Percentiles rank a stretch among this genome's conserved stretches.
Evolutionary conservation across 1,140 invertebrate species (phyloP).

Genomic region (Diorhabda carinulata): DNA sequence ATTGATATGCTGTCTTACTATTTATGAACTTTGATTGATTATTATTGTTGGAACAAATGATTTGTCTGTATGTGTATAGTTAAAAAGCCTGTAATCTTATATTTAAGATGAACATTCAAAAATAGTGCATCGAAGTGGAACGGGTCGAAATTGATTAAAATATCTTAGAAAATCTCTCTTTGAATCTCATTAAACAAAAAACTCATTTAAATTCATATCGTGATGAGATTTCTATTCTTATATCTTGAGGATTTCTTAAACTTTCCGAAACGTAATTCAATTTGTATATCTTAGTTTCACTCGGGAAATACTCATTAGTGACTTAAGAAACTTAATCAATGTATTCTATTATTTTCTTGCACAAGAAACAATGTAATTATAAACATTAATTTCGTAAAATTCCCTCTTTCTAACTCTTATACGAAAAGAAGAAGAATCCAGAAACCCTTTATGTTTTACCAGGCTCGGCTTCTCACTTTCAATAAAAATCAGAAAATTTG

Average conservation of each 20-base stretch:
- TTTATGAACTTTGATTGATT: no score
- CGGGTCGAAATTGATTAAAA: neutral
- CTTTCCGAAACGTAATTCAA: conserved; percentile 23
- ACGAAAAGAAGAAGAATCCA: neutral
- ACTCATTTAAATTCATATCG: conserved; percentile 2
- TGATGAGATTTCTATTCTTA: conserved; percentile 2
- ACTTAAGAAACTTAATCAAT: conserved; percentile 41
- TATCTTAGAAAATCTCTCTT: conserved; percentile 2
- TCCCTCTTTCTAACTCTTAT: conserved; percentile 27
- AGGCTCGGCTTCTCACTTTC: neutral
- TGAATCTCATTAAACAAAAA: neutral
- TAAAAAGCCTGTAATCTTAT: no score
- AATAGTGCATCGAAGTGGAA: no score
- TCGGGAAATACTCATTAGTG: conserved; percentile 35
- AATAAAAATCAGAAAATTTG: no score
- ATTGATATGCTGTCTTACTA: no score
- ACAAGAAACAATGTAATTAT: conserved; percentile 41
- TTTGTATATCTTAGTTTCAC: conserved; percentile 34
- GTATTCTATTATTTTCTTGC: conserved; percentile 39
- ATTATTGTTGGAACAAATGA: no score
- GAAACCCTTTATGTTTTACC: neutral
- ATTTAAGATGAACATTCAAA: no score
- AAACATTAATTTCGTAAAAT: conserved; percentile 44
- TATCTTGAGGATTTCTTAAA: conserved; percentile 4
- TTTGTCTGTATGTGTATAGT: no score